A percentile compares a stretch with the other conserved stretches of the same genome.
phyloP scores from a whole-genome alignment of 2,888 invertebrate species.

The Eutolmus rufibarbis region DNA sequence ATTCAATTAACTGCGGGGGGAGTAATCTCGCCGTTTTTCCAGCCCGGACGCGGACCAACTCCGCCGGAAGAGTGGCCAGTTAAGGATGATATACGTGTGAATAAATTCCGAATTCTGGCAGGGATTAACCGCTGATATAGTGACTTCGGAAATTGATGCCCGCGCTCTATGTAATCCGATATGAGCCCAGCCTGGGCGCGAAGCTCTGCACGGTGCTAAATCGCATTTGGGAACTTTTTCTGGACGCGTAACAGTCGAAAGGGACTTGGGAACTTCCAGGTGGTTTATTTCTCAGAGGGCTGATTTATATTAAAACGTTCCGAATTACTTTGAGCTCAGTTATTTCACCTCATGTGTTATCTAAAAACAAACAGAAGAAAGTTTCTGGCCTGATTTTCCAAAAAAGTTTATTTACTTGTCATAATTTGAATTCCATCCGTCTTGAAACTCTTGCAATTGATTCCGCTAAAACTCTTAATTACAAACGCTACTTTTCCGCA shows the following conservation, averaged over 20 bases:
- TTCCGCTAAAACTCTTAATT: no score
- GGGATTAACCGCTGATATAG: slow-evolving; percentile 52
- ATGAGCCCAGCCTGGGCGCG: background rate
- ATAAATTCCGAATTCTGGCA: slow-evolving; percentile 51
- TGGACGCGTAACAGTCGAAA: background rate
- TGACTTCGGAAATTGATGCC: slow-evolving; percentile 50
- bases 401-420: no score
- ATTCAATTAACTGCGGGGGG: slow-evolving; percentile 51
- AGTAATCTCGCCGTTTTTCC: slow-evolving; percentile 43
- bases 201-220: background rate
- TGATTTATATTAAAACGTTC: background rate
- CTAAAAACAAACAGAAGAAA: no score
- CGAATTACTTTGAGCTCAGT: background rate
- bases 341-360: no score
- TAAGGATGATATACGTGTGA: slow-evolving; percentile 52
- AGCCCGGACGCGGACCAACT: slow-evolving; percentile 42
- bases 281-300: background rate
- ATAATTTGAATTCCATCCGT: no score
- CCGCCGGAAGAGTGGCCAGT: slow-evolving; percentile 45
- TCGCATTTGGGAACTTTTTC: background rate
- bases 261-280: background rate
- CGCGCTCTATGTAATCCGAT: background rate
- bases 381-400: no score
- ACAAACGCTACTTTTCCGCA: no score
- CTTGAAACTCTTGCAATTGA: no score